These are phyloP conservation scores for Archaeoteleia sp. DNA, from an alignment of 2,888 invertebrate species.

Conservation along the genomic window DNA sequence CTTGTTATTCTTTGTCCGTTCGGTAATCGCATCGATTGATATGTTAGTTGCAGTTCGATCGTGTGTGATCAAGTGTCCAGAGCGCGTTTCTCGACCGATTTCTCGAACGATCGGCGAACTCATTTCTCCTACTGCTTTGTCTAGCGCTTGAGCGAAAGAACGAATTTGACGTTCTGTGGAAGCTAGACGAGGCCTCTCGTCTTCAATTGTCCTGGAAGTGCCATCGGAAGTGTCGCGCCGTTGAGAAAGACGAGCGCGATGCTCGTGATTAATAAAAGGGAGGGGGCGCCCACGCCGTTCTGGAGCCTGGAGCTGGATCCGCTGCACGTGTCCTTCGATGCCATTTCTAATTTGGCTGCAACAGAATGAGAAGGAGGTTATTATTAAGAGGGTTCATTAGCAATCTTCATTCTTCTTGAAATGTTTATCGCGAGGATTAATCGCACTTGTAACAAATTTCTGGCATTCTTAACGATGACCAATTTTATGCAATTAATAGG, in stretches of 20 bases:
- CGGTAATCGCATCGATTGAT: conserved; percentile 52
- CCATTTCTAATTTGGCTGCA: conserved; percentile 70
- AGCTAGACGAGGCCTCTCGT: conserved; percentile 67
- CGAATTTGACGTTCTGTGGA: conserved; percentile 49
- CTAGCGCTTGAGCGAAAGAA: conserved; percentile 54
- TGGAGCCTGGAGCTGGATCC: conserved; percentile 56
- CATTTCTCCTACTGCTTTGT: conserved; percentile 35
- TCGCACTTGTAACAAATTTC: too few species aligned
- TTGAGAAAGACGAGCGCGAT: conserved; percentile 52
- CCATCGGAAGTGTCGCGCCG: conserved; percentile 41
- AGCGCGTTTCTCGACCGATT: conserved; percentile 37
- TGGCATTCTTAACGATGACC: too few species aligned
- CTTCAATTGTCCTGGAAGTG: conserved; percentile 50
- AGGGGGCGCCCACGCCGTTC: conserved; percentile 52
- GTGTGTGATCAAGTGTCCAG: conserved; percentile 44
- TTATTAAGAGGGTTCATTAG: too few species aligned
- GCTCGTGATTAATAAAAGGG: conserved; percentile 59
- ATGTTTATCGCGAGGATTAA: too few species aligned
- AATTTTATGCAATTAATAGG: too few species aligned
- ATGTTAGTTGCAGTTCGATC: conserved; percentile 56
- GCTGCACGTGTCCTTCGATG: conserved; percentile 69
- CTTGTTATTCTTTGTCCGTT: conserved; percentile 20
- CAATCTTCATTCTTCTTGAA: too few species aligned
- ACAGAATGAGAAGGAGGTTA: conserved; percentile 51
- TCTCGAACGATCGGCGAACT: conserved; percentile 32